Conservation (phyloP, 2,797 vertebrate species). For the Taenioides sp. region DNA sequence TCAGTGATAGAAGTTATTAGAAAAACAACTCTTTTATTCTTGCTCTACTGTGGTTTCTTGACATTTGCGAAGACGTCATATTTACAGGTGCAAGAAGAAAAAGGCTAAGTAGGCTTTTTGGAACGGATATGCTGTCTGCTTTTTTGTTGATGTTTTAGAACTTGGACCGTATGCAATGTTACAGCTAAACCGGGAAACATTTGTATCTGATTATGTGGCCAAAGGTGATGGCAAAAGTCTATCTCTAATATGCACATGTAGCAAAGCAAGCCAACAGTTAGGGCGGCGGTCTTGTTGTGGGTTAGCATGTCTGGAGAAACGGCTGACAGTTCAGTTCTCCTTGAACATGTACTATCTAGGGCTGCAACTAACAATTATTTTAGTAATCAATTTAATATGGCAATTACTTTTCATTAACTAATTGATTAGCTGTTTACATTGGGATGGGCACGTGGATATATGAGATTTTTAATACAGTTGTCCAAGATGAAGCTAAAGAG, state of each 20-base stretch:
- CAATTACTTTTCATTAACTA: too few species aligned
- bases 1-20: constrained; percentile 21
- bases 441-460: too few species aligned
- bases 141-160: constrained; percentile 40
- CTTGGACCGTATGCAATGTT: constrained; percentile 35
- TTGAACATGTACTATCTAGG: too few species aligned
- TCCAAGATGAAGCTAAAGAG: too few species aligned
- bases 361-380: too few species aligned
- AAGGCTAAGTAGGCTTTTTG: constrained; percentile 17
- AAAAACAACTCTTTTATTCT: constrained; percentile 6
- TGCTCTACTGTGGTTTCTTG: constrained; percentile 17
- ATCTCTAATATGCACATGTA: background rate
- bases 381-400: too few species aligned
- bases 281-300: background rate
- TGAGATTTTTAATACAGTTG: too few species aligned
- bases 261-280: background rate
- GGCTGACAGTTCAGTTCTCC: too few species aligned
- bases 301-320: background rate
- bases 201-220: background rate
- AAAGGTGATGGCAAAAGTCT: background rate
- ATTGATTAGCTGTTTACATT: too few species aligned
- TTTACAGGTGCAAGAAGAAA: constrained; percentile 14
- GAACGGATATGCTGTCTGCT: constrained; percentile 33
- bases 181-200: constrained; percentile 22
- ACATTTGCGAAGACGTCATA: constrained; percentile 18